Conservation (phyloP, 2,113 vertebrate genomes). For the Charadrius vociferus region DNA sequence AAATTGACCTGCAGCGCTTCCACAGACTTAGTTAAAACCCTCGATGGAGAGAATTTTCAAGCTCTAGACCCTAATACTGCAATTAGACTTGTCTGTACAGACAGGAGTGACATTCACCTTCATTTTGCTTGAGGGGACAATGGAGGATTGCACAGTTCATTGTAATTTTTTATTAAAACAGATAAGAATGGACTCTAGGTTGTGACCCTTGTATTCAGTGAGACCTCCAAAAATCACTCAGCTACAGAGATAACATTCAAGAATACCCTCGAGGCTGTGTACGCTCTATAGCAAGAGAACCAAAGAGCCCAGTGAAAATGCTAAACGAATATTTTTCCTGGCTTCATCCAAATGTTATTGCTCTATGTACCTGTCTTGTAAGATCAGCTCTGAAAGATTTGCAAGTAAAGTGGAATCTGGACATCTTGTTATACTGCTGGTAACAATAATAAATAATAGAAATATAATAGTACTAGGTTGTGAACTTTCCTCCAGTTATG, state of each 20-base stretch:
- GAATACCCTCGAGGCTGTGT: constrained; percentile 36
- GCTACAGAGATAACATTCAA: constrained; percentile 73
- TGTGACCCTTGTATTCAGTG: constrained; percentile 73
- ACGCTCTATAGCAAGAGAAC: constrained; percentile 17
- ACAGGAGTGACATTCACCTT: constrained; percentile 3
- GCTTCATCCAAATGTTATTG: not conserved
- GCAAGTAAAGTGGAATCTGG: not conserved
- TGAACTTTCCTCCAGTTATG: not conserved
- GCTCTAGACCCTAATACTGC: not conserved
- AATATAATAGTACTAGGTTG: not conserved
- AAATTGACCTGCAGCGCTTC: not conserved
- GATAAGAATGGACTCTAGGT: constrained; percentile 72
- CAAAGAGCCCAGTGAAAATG: constrained; percentile 2
- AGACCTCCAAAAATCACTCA: constrained; percentile 72
- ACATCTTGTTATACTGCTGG: not conserved
- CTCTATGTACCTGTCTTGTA: constrained; percentile 17
- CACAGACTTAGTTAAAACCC: constrained; percentile 12
- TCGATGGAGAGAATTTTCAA: not conserved
- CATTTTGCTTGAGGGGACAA: constrained; percentile 49
- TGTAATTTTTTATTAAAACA: constrained; percentile 76
- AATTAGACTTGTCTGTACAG: constrained; percentile 36
- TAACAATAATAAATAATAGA: constrained; percentile 8
- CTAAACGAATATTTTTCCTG: constrained; percentile 2
- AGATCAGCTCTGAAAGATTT: constrained; percentile 10
- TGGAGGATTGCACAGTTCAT: constrained; percentile 63